Evolutionary conservation across 2,113 vertebrate genomes (phyloP).

Genomic region (Nicator chloris): DNA sequence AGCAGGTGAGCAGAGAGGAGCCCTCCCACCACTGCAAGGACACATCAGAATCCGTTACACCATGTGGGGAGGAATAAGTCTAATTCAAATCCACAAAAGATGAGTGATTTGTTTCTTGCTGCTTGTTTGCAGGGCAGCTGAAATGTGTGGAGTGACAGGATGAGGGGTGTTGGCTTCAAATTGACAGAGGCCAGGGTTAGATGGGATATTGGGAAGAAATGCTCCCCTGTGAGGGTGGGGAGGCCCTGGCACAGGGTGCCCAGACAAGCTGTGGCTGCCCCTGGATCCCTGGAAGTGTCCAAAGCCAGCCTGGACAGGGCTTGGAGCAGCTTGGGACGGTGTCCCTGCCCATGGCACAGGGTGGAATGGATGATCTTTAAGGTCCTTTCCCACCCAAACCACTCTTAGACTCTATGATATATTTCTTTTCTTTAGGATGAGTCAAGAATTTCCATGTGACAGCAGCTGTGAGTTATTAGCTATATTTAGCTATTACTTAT

Average conservation of each 20-base stretch:
- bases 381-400: not conserved
- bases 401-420: not conserved
- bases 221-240: fast-evolving
- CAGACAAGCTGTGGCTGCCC: not conserved
- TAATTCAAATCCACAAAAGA: not conserved
- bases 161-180: not conserved
- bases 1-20: slow-evolving; percentile 94
- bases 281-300: not conserved
- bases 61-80: fast-evolving
- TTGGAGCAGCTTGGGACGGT: fast-evolving
- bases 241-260: not conserved
- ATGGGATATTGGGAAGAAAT: not conserved
- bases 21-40: slow-evolving; percentile 87
- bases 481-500: not conserved
- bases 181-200: not conserved
- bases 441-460: not conserved
- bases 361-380: not conserved
- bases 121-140: not conserved
- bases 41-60: not conserved
- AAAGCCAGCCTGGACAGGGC: not conserved
- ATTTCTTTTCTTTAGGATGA: not conserved
- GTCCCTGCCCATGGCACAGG: not conserved
- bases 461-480: not conserved
- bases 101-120: not conserved
- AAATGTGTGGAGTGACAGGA: not conserved